Evolutionary conservation across 2,113 vertebrate genomes (phyloP).

Genomic region (Nothocercus nigrocapillus): DNA sequence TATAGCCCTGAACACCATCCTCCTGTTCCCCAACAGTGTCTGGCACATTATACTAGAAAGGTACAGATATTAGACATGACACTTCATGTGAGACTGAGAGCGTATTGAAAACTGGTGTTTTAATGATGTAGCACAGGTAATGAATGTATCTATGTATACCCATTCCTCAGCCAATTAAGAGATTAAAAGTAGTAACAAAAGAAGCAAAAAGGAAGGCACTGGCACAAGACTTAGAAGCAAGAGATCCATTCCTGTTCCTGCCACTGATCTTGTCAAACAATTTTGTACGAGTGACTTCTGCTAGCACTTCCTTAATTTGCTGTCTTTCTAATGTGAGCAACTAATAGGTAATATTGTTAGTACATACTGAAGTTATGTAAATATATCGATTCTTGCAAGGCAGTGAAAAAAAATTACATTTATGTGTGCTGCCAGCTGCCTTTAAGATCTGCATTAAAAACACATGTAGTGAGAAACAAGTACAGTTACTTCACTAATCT

Average conservation of each 20-base stretch:
- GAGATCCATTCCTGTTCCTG: not conserved
- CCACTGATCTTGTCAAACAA: not conserved
- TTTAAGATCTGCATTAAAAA: not conserved
- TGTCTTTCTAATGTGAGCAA: not conserved
- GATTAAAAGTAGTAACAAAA: not conserved
- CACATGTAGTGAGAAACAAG: not conserved
- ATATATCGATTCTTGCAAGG: not conserved
- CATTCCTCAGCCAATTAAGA: not conserved
- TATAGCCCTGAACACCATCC: not conserved
- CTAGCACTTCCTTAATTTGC: not conserved
- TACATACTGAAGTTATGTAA: not conserved
- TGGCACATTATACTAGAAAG: not conserved
- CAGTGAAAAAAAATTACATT: not conserved
- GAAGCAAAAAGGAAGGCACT: not conserved
- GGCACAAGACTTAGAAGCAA: not conserved
- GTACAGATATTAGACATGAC: not conserved
- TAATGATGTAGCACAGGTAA: not conserved
- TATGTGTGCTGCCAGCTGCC: not conserved
- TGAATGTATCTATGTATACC: not conserved
- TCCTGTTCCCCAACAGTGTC: not conserved
- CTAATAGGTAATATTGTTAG: not conserved
- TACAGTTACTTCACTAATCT: not conserved
- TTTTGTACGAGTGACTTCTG: not conserved
- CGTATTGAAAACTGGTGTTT: not conserved
- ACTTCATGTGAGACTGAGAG: not conserved